Evolutionary conservation across 2,113 vertebrate species (phyloP), one percentile per base, ranked within the genome.

Genomic region (Thomomys bottae): DNA sequence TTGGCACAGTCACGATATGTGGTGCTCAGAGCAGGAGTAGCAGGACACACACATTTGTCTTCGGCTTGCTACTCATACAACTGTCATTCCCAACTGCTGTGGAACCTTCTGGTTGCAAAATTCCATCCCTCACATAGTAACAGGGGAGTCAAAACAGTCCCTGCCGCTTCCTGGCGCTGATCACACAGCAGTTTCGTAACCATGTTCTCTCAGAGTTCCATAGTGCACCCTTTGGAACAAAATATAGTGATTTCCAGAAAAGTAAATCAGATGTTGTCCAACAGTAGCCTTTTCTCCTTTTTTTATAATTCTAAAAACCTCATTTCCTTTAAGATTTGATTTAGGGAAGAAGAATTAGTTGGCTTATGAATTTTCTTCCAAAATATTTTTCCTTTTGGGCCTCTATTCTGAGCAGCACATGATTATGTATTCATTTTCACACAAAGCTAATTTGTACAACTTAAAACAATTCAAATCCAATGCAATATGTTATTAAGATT

Each of bases 21-120:
- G 40, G 73, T 54, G 49, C 54, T 96, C 93, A 85, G 93, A 87
- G 66, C 59, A 63, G 45, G 73, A 95, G 93, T 89, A 95, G 91
- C 84, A 96, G 93, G 95, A 95, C 95, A 94, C 93, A 90, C 94
- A 86, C 94, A 95, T 95, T 95, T 96, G 93, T 95, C 93, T 96
- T 97, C 81, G 78, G 70, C 92, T 89, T 59, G 84, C 89, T 63
- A 85, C 68, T 94, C 89, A 78, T 61, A 90, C 96, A 96, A 95
- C 96, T 94, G 92, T 96, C 80, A 11, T 95, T 93, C 92, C 96
- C 93, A 96, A 96, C 96, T 95, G 94, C 93, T 95, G 89, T 95
- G 94, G 96, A 96, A 91, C 92, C 94, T 96, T 96, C 94, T 97
- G 96, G 87, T 95, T 94, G 84, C 96, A 96, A 95, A 95, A 97